phyloP scores from a whole-genome alignment of 2,888 invertebrate species.

The Cataglyphis altisquamis region DNA sequence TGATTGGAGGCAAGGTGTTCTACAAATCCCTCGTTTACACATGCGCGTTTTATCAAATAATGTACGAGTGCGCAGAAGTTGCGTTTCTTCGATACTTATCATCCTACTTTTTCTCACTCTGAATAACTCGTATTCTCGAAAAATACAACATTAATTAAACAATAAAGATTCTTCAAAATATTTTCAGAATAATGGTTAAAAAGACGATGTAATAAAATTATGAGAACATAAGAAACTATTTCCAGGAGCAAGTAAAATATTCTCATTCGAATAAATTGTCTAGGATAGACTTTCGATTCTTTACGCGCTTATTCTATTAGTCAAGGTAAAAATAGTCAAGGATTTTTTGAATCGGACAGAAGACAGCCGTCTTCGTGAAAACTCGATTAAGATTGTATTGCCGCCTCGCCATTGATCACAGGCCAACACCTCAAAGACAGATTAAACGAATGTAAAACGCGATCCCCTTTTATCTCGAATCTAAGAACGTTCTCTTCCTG shows the following conservation, averaged over 20 bases:
- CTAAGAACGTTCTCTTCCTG: constrained; percentile 72
- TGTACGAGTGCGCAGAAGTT: constrained; percentile 61
- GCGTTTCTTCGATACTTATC: constrained; percentile 51
- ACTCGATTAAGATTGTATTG: constrained; percentile 70
- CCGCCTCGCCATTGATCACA: constrained; percentile 77
- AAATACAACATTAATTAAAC: background rate
- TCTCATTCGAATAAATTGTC: background rate
- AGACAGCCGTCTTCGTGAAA: constrained; percentile 57
- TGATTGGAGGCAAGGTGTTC: constrained; percentile 76
- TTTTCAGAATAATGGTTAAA: background rate
- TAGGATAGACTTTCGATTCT: background rate
- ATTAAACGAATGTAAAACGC: constrained; percentile 81
- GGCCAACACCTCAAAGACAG: constrained; percentile 79
- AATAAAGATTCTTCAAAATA: background rate
- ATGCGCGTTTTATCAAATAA: constrained; percentile 67
- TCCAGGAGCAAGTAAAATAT: background rate
- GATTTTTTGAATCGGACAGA: constrained; percentile 19
- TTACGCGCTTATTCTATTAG: background rate
- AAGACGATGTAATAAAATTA: background rate
- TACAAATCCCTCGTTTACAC: constrained; percentile 63
- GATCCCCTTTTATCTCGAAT: constrained; percentile 80
- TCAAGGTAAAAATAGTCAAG: constrained; percentile 41
- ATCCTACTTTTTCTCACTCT: background rate
- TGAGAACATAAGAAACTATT: background rate
- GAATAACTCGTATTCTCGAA: background rate